Conservation (phyloP, 2,797 vertebrate species). For the Anguilla anguilla region DNA sequence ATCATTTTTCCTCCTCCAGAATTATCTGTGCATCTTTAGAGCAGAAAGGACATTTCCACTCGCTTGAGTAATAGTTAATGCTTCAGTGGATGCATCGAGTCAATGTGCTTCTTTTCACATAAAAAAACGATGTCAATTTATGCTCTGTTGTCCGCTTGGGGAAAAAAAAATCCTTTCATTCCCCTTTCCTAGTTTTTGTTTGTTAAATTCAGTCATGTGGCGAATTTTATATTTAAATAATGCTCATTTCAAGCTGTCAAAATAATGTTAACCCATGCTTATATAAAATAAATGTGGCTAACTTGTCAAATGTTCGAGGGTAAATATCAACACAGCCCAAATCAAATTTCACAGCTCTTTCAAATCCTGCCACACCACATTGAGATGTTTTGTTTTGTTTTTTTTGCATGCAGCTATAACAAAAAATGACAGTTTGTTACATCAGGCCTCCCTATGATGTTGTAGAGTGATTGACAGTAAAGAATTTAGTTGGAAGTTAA, state of each 20-base stretch:
- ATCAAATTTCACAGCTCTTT: slow-evolving; percentile 7
- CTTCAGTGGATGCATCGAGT: neutral
- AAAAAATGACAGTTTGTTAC: neutral
- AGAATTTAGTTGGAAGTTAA: neutral
- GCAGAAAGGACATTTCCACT: neutral
- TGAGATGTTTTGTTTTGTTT: neutral
- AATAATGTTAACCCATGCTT: slow-evolving; percentile 6
- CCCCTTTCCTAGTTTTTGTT: neutral
- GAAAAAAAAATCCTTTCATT: neutral
- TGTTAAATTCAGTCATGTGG: neutral
- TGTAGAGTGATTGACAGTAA: neutral
- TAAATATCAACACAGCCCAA: neutral
- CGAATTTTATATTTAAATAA: neutral
- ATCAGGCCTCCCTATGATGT: too few species aligned
- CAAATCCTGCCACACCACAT: neutral
- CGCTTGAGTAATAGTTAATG: neutral
- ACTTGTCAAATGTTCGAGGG: neutral
- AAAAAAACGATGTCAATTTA: neutral
- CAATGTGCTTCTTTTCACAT: neutral
- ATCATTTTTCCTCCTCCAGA: neutral
- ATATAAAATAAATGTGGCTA: neutral
- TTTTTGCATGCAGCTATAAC: neutral
- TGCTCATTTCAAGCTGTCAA: neutral
- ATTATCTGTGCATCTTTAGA: neutral
- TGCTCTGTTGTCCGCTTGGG: neutral